A percentile compares a stretch with the other conserved stretches of the same genome.
phyloP scores from a whole-genome alignment of 2,113 vertebrate species.

The Vidua chalybeata region DNA sequence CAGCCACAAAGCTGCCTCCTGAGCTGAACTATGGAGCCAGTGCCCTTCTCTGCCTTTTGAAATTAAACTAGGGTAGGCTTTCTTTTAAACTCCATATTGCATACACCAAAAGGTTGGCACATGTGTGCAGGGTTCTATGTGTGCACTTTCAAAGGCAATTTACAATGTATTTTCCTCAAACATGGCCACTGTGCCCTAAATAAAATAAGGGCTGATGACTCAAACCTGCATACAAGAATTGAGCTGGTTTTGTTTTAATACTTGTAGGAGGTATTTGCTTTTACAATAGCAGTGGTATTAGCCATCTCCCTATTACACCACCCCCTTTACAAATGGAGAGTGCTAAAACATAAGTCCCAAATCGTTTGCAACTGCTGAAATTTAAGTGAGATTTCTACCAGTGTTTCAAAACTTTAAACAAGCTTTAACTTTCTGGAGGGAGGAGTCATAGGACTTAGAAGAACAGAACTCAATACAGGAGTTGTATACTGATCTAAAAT shows the following conservation, averaged over 20 bases:
- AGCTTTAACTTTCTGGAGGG: background rate
- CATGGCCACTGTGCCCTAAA: background rate
- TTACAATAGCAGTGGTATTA: background rate
- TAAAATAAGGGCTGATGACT: background rate
- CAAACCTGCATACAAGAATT: background rate
- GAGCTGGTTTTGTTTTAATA: background rate
- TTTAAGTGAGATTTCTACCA: background rate
- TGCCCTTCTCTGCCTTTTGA: background rate
- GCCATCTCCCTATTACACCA: background rate
- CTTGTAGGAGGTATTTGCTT: background rate
- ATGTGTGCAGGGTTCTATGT: rapidly evolving
- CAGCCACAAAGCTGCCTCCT: background rate
- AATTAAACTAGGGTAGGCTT: background rate
- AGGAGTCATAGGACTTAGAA: background rate
- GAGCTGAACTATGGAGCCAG: background rate
- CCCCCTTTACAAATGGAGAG: background rate
- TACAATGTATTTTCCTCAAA: background rate
- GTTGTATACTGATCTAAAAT: background rate
- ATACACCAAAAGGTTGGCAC: background rate
- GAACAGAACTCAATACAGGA: background rate
- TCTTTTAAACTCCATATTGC: background rate
- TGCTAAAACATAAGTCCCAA: background rate
- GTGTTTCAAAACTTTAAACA: background rate
- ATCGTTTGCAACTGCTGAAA: background rate
- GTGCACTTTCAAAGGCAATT: background rate